These are phyloP conservation scores for Chloroceryle inda DNA, from an alignment of 2,797 vertebrate species.

Conservation along the genomic window DNA sequence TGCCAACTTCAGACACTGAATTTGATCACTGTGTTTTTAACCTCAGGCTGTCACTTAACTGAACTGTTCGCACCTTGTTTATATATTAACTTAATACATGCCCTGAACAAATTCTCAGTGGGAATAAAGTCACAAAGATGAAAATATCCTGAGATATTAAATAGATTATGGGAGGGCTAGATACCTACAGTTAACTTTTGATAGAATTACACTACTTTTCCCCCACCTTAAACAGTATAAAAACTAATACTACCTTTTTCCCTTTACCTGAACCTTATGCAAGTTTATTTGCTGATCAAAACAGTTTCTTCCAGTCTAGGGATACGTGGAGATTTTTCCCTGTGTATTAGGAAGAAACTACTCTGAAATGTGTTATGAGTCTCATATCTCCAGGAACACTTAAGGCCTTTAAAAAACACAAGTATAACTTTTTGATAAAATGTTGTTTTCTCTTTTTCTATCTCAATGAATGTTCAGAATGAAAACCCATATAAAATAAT, in stretches of 20 bases:
- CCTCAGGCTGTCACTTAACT: constrained; percentile 24
- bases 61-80: constrained; percentile 43
- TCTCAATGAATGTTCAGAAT: neutral
- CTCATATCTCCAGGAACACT: neutral
- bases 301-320: neutral
- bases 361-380: fast-evolving
- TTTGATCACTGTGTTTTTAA: constrained; percentile 4
- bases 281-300: neutral
- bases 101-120: neutral
- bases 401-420: neutral
- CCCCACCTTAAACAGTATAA: neutral
- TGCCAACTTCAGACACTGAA: constrained; percentile 31
- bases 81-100: constrained; percentile 26
- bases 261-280: neutral
- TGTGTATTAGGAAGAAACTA: neutral
- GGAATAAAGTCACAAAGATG: constrained; percentile 14
- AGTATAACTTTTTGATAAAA: neutral
- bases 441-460: neutral
- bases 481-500: neutral
- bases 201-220: neutral
- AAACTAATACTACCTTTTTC: neutral
- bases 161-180: neutral
- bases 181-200: neutral
- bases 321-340: neutral
- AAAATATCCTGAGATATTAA: constrained; percentile 29